Base-by-base conservation (phyloP, 2,888 invertebrate species). In the Parnassius orleans region DNA sequence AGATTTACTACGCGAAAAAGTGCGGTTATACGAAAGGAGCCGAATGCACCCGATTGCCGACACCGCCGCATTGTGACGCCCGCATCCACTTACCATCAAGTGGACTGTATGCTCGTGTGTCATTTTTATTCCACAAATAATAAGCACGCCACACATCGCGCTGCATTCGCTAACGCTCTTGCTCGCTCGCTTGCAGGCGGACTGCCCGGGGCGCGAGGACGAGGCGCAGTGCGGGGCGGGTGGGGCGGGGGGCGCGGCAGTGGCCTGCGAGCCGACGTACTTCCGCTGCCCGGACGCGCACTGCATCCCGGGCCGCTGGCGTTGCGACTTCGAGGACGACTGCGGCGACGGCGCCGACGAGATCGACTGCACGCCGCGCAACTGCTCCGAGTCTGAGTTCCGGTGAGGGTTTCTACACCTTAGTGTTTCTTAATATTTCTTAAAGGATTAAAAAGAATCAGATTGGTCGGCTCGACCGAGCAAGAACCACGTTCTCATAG, bases 341-440 rank as follows among this genome's bases (percentile, higher is more conserved):
- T 97, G 97, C 83, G 95, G 94, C 44, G 96, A 96, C 84, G 93
- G 93, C 69, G 95, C 95, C 57, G 97, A 97, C 83, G 97, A 97
- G 84, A 73, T 92, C 52, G 92, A 87, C 68, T 97, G 97, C 81
- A 70, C 68, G 71, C 95, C 94, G 70, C 89, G 95, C 53, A 93
- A 94, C 74, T 96, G 96, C 81, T 94, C 94, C 50, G 95, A 95
- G 85, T 94, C 94, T 1, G 95, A 95, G 84, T 95, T 94, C 82
- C 90, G 94, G 80, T 92, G 48, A 48, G 48, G 2, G 3, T 43
- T 43, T 11, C 33, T 33, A 33, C 33, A 33, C 33, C 7, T 33
- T 33, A 33, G 33, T 3, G 5, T 33, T 33, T 33, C 7, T 33
- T 7, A 33, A 33, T 33, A 33, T 33, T 33, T 33, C 33, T 33